Base-by-base conservation (phyloP, 2,797 vertebrate genomes). In the Silurus aristotelis region DNA sequence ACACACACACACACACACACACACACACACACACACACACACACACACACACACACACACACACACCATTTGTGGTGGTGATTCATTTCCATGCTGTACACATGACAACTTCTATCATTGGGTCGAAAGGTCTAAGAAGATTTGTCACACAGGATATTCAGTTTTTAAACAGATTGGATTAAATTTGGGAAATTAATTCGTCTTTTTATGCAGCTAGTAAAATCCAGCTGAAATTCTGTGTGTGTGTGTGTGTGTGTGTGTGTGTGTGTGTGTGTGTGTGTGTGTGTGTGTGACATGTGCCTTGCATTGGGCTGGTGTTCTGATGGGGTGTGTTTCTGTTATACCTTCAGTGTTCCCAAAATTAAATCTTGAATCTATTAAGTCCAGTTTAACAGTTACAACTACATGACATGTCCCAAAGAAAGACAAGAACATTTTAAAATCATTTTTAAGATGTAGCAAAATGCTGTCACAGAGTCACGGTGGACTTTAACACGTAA, bases 81-180 rank as follows among this genome's bases (percentile, higher is more conserved):
- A 89, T 89, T 89, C 84, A 92, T 85, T 86, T 89, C 67, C 90
- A 89, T 92, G 92, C 89, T 92, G 92, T 94, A 91, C 87, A 89
- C 90, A 89, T 93, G 91, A 93, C 92, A 93, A 93, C 87, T 93
- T 93, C 88, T 87, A 89, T 87, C 86, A 85, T 88, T 84, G 89
- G 84, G 87, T 46, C n/a, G 67, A 55, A 25, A 70, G 67, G 38
- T 83, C 73, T 76, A 5, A 31, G 22, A 73, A 38, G 38, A 71
- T 56, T 55, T 3, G 14, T 56, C 15, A 76, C 20, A 14, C 31
- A 63, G 76, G 20, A 63, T 2, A 17, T 64, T 38, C 19, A 22
- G 19, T 43, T 17, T 31, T 48, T 55, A 55, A 60, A 75, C 22
- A 55, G 72, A 75, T 56, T 56, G 14, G 14, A 75, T 55, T 75